Base-by-base conservation (phyloP, 2,113 vertebrate genomes). In the Notiomystis cincta region DNA sequence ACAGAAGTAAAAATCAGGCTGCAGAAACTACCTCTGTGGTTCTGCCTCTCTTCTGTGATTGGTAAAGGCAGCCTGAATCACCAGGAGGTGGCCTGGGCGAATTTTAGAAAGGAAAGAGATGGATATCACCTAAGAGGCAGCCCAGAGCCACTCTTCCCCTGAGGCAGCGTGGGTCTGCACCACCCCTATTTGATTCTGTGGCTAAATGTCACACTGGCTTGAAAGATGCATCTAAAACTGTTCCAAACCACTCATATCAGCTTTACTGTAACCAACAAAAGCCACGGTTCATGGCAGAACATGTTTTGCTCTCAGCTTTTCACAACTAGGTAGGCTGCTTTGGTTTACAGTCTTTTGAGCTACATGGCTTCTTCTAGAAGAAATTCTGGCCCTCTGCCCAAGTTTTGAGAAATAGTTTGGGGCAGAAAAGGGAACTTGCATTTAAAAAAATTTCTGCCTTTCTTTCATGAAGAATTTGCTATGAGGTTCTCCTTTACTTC, bases 181-280 rank as follows among this genome's bases (percentile, higher is more conserved):
- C 8, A 0, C 73, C 61, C 40, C 61, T 38, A 0, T 90, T 90
- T 62, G 66, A 35, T 61, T 87, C 71, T 90, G 95, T 67, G 73
- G 89, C 31, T 89, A 53, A 40, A 75, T 79, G 72, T 80, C 60
- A 27, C 8, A 24, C 22, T 64, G 60, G 81, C 92, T 94, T 88
- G 80, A 93, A 96, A 93, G 90, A 89, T 21, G 51, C 24, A 3
- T 75, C 70, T 90, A 87, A 94, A 94, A 89, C 80, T 67, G 47
- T 87, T 95, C 90, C 69, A 96, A 90, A 91, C 87, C 71, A 72
- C 80, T 92, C 90, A 47, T 84, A 95, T 92, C 90, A 71, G 85
- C 93, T 94, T 75, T 72, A 17, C 51, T 65, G 35, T 84, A 92
- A 95, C 64, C 67, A 78, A 37, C 62, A 78, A 69, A 92, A 78